Evolutionary conservation across 2,888 invertebrate genomes (phyloP).

Genomic region (Archips xylosteana): DNA sequence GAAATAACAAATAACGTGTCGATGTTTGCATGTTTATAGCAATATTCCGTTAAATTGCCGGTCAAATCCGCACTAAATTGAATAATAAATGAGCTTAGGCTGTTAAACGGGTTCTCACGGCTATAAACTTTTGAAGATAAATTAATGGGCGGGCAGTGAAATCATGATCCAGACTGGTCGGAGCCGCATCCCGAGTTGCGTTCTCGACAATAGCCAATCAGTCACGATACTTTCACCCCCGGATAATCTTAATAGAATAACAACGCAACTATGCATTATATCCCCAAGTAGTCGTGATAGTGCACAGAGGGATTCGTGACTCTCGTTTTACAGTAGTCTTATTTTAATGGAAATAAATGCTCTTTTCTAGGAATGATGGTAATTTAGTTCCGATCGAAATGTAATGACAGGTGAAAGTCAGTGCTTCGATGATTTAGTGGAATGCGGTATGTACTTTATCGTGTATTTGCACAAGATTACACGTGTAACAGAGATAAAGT

Average conservation of each 20-base stretch:
- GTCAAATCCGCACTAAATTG: slow-evolving; percentile 64
- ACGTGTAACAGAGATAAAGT: slow-evolving; percentile 54
- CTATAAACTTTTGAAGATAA: slow-evolving; percentile 73
- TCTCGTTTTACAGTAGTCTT: slow-evolving; percentile 76
- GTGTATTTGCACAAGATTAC: slow-evolving; percentile 50
- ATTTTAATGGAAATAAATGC: slow-evolving; percentile 74
- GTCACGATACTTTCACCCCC: slow-evolving; percentile 77
- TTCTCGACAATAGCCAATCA: slow-evolving; percentile 75
- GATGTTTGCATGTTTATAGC: slow-evolving; percentile 13
- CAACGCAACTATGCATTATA: slow-evolving; percentile 72
- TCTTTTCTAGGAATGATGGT: slow-evolving; percentile 70
- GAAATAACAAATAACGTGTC: slow-evolving; percentile 5
- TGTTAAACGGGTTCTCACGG: slow-evolving; percentile 70
- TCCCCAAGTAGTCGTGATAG: slow-evolving; percentile 76
- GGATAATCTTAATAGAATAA: slow-evolving; percentile 77
- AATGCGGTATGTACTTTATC: slow-evolving; percentile 58
- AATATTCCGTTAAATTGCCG: slow-evolving; percentile 47
- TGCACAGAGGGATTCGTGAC: slow-evolving; percentile 80
- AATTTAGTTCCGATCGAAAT: slow-evolving; percentile 71
- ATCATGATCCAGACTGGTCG: slow-evolving; percentile 73
- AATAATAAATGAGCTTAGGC: slow-evolving; percentile 70
- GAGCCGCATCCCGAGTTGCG: slow-evolving; percentile 60
- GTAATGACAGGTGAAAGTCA: slow-evolving; percentile 77
- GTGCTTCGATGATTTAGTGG: slow-evolving; percentile 51
- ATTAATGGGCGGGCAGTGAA: slow-evolving; percentile 69